These are phyloP conservation scores for Esox masquinongy DNA, from an alignment of 2,797 vertebrate genomes.

Conservation along the genomic window DNA sequence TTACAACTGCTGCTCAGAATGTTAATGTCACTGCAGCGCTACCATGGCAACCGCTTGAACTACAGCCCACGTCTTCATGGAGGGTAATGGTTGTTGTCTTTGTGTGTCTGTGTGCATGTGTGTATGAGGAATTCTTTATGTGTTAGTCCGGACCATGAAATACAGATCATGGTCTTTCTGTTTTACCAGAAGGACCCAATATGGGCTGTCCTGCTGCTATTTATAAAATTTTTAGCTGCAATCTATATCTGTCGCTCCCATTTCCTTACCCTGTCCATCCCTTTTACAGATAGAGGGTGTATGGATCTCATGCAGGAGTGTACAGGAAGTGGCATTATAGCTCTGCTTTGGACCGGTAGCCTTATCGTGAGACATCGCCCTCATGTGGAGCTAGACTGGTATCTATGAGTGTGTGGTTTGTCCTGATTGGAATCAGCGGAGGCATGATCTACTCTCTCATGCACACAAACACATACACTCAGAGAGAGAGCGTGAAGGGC, in stretches of 20 bases:
- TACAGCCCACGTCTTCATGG: slow-evolving; percentile 21
- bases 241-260: not conserved
- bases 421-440: slow-evolving; percentile 15
- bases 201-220: slow-evolving; percentile 20
- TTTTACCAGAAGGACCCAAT: slow-evolving; percentile 8
- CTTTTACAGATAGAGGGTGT: slow-evolving; percentile 48
- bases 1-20: slow-evolving; percentile 50
- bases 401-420: slow-evolving; percentile 34
- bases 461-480: not conserved
- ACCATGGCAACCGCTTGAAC: slow-evolving; percentile 59
- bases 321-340: slow-evolving; percentile 66
- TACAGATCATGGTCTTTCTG: slow-evolving; percentile 2
- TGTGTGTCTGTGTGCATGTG: slow-evolving; percentile 2
- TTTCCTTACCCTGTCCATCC: not conserved
- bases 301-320: slow-evolving; percentile 41
- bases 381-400: slow-evolving; percentile 57
- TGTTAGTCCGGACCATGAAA: not conserved
- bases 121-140: not conserved
- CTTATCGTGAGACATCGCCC: slow-evolving; percentile 42
- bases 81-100: not conserved
- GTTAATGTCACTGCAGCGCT: slow-evolving; percentile 57
- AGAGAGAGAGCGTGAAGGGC: slow-evolving; percentile 59
- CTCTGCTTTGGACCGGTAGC: slow-evolving; percentile 12
- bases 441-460: slow-evolving; percentile 35
- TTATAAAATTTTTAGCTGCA: slow-evolving; percentile 29